Evolutionary conservation across 2,888 invertebrate genomes (phyloP), one percentile per base, ranked within the genome.

Genomic region (Tipula lateralis): DNA sequence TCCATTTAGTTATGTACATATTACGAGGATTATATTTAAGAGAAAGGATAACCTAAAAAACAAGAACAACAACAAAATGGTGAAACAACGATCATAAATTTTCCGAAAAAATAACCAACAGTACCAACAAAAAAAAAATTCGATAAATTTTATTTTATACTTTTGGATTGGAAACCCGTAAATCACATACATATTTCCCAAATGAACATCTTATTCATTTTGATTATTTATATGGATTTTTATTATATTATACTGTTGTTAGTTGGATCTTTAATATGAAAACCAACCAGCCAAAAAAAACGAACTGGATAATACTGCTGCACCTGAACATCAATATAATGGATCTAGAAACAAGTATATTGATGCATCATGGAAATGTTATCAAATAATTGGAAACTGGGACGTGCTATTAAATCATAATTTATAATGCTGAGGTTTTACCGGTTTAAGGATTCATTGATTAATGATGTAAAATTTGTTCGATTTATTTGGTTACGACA

Each of bases 51-150:
- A 66, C 66, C 24, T 66, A 66, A 66, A n/a, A n/a, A n/a, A n/a
- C n/a, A n/a, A n/a, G n/a, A n/a, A n/a, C n/a, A n/a, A 66, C 24
- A 66, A 66, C 66, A 66, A 66, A 66, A 66, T 66, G 66, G 9
- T 66, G 66, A 66, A 66, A 66, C 66, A 66, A 66, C 66, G 66
- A 66, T 66, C 66, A 66, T 66, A 66, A 66, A 66, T 66, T 66
- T 66, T 66, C 66, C 66, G 24, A 66, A 19, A 66, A 66, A 12
- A 39, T n/a, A n/a, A 66, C 19, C 19, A 44, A 44, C n/a, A 44
- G 44, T 44, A 16, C 16, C 4, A 13, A 16, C 36, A 36, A 6
- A 66, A 24, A 66, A 66, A 24, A 24, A 66, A 66, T 9, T 66
- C 66, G 66, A 66, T 66, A 66, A 66, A 66, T 9, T 66, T 66